A percentile compares a stretch with the other conserved stretches of the same genome.
phyloP scores from a whole-genome alignment of 2,888 invertebrate genomes.

The Acheta domesticus region DNA sequence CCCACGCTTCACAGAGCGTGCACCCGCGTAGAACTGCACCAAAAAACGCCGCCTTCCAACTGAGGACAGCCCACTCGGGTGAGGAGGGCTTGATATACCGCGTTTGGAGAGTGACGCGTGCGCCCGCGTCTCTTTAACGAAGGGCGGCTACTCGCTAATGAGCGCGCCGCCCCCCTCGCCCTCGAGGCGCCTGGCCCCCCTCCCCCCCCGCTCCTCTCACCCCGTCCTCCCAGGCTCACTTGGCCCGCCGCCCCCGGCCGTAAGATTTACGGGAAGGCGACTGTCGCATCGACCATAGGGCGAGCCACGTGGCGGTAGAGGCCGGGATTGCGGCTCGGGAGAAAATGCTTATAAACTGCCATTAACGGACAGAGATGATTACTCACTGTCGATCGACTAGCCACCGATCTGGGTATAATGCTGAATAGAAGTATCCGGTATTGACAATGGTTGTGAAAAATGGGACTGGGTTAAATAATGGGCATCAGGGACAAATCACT shows the following conservation, averaged over 20 bases:
- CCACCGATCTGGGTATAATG: no score
- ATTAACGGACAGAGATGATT: no score
- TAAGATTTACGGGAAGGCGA: conserved; percentile 4
- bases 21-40: no score
- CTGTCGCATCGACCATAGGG: neutral
- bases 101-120: neutral
- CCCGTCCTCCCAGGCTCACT: neutral
- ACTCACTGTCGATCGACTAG: no score
- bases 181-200: neutral
- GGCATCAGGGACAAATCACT: no score
- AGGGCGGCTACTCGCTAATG: neutral
- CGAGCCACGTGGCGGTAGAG: neutral
- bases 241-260: neutral
- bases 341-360: no score
- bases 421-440: no score
- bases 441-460: no score
- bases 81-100: neutral
- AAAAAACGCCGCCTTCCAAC: no score
- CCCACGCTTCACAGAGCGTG: no score
- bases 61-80: neutral
- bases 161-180: neutral
- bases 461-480: no score
- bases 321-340: neutral
- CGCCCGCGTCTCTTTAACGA: neutral
- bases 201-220: neutral